A percentile compares a stretch with the other conserved stretches of the same genome.
These are phyloP conservation scores for Mirounga angustirostris DNA, from an alignment of 2,113 vertebrate genomes.

Conservation along the genomic window DNA sequence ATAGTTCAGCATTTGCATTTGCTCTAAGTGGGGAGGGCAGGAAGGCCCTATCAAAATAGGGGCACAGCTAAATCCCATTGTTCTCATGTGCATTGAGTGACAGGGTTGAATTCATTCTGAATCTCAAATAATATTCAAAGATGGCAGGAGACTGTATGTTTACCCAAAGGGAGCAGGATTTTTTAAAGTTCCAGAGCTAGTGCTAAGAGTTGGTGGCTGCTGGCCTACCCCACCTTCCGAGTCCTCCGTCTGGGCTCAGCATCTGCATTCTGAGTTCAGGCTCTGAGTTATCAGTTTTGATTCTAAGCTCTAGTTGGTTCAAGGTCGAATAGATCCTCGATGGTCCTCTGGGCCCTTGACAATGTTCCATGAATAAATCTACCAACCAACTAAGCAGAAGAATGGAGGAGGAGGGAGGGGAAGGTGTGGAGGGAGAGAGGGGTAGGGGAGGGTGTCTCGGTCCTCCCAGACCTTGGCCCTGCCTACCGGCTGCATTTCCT, in stretches of 20 bases:
- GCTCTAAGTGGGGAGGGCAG: not conserved
- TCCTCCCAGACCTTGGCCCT: not conserved
- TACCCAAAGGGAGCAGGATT: not conserved
- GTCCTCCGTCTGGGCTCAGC: not conserved
- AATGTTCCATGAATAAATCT: not conserved
- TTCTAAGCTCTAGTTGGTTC: not conserved
- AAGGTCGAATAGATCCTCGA: not conserved
- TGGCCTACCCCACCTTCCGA: fast-evolving
- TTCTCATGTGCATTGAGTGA: not conserved
- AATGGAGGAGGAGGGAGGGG: too few relatives aligned
- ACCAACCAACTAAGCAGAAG: not conserved
- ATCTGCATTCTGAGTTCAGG: not conserved
- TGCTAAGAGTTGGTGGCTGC: not conserved
- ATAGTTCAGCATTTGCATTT: not conserved
- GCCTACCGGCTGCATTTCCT: not conserved
- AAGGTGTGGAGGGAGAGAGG: fast-evolving
- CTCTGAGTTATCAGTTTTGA: not conserved
- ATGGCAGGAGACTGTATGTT: not conserved
- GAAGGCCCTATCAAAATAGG: not conserved
- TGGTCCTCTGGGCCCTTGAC: not conserved
- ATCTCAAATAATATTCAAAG: not conserved
- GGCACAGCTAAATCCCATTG: not conserved
- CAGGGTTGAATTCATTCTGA: not conserved
- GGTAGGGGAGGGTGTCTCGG: fast-evolving
- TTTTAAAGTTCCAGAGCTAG: not conserved